A percentile compares a stretch with the other conserved stretches of the same genome.
Evolutionary conservation across 2,113 vertebrate genomes (phyloP).

Genomic region (Heptranchias perlo): DNA sequence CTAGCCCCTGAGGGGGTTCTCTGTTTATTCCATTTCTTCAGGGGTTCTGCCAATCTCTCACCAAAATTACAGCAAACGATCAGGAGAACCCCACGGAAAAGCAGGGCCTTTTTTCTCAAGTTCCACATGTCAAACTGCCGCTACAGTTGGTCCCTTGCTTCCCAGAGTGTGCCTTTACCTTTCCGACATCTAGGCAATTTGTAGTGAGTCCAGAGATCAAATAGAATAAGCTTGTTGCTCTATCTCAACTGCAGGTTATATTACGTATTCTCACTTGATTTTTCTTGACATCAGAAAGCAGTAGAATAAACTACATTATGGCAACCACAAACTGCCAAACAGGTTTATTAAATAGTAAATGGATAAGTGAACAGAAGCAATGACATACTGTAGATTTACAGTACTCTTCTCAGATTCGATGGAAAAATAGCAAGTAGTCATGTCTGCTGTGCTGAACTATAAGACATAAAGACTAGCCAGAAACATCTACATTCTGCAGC

Average conservation of each 20-base stretch:
- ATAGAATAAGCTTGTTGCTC: neutral
- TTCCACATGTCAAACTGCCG: neutral
- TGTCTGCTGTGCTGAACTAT: neutral
- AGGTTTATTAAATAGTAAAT: neutral
- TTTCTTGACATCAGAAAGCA: neutral
- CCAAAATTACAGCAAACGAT: no score
- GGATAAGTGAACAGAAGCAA: conserved; percentile 1
- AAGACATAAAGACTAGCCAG: neutral
- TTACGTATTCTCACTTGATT: neutral
- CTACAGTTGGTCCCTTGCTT: neutral
- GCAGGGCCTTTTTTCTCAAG: neutral
- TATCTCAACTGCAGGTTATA: neutral
- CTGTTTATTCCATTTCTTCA: no score
- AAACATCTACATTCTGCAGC: neutral
- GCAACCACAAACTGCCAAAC: neutral
- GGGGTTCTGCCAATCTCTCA: no score
- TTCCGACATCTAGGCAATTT: neutral
- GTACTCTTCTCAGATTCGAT: neutral
- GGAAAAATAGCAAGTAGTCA: neutral
- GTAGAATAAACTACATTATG: neutral
- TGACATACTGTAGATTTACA: neutral
- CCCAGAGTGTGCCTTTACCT: neutral
- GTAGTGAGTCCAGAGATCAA: neutral
- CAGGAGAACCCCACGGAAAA: no score
- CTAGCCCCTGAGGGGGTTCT: no score